Evolutionary conservation across 2,113 vertebrate species (phyloP), one percentile per base, ranked within the genome.

Genomic region (Oncorhynchus kisutch): DNA sequence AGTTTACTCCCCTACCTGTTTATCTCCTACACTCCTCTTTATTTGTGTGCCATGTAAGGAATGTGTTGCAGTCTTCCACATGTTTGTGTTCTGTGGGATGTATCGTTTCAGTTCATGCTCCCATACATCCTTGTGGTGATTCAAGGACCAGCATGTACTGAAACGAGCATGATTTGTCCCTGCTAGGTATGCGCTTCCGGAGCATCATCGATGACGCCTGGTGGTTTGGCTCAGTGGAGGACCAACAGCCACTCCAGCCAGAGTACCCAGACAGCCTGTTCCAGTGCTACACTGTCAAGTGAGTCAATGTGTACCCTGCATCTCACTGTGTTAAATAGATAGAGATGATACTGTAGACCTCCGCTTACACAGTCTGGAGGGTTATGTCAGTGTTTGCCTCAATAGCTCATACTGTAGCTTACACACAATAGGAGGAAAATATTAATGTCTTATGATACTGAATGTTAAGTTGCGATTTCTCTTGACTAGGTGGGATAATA

Each of bases 201-300:
- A 99, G 97, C 88, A 99, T 99, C 86, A 99, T 99, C 69, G 98
- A 99, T 70, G 97, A 99, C 0, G 96, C 96, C 60, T 99, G 98
- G 98, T 99, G 98, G 98, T 99, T 99, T 79, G 98, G 98, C 27
- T 94, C 93, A 0, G 96, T 99, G 85, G 97, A 99, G 84, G 96
- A 93, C 85, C 98, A 99, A 85, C 95, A 99, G 89, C 98, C 98
- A 49, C 96, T 99, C 87, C 97, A 98, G 86, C 88, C 86, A 0
- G 98, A 99, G 74, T 99, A 99, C 90, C 97, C 97, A 2, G 98
- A 99, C 72, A 99, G 98, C 80, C 95, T 96, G 80, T 99, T 99
- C 91, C 98, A 99, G 92, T 99, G 98, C 92, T 99, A 97, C 82
- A 93, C 90, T 76, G 97, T 99, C n/a, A 95, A 95, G 98, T 99